phyloP scores from a whole-genome alignment of 2,888 invertebrate species.

The Liopterus haemorrhoidalis region DNA sequence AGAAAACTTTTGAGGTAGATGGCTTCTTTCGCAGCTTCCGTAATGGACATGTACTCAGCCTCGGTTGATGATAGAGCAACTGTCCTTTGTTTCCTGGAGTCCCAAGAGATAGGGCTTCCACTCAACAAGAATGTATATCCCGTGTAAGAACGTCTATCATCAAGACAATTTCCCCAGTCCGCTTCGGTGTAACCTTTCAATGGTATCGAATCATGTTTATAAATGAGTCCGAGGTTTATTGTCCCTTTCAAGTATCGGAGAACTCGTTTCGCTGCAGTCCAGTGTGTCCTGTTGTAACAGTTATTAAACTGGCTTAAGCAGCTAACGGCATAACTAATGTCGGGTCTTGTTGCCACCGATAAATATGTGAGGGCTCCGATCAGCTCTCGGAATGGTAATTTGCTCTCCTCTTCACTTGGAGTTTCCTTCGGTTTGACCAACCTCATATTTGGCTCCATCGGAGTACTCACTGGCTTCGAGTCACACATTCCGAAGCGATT shows the following conservation, averaged over 20 bases:
- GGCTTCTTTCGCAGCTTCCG: slow-evolving; percentile 5
- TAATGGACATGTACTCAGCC: slow-evolving; percentile 5
- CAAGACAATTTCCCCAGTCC: slow-evolving; percentile 7
- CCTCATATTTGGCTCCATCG: slow-evolving; percentile 24
- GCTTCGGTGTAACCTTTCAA: slow-evolving; percentile 9
- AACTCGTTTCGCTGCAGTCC: slow-evolving; percentile 1
- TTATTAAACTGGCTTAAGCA: slow-evolving; percentile 8
- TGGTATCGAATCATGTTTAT: not conserved
- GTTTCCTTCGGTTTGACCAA: slow-evolving; percentile 15
- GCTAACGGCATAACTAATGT: slow-evolving; percentile 1
- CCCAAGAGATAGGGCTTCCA: not conserved
- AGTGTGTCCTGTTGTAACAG: not conserved
- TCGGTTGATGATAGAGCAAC: slow-evolving; percentile 8
- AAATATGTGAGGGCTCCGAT: slow-evolving; percentile 26
- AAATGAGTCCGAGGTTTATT: slow-evolving; percentile 2
- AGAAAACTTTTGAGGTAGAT: not conserved
- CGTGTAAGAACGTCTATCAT: slow-evolving; percentile 7
- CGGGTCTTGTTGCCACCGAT: slow-evolving; percentile 23
- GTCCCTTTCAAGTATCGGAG: too few species aligned
- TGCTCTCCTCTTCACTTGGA: slow-evolving; percentile 10
- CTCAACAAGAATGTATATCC: slow-evolving; percentile 7
- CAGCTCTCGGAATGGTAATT: slow-evolving; percentile 25
- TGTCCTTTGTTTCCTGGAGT: slow-evolving; percentile 1
- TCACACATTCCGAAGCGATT: slow-evolving; percentile 34
- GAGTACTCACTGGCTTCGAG: slow-evolving; percentile 32